Percentiles rank a stretch among this genome's conserved stretches.
These are phyloP conservation scores for Rotaria sp. DNA, from an alignment of 2,888 invertebrate genomes.

Conservation along the genomic window DNA sequence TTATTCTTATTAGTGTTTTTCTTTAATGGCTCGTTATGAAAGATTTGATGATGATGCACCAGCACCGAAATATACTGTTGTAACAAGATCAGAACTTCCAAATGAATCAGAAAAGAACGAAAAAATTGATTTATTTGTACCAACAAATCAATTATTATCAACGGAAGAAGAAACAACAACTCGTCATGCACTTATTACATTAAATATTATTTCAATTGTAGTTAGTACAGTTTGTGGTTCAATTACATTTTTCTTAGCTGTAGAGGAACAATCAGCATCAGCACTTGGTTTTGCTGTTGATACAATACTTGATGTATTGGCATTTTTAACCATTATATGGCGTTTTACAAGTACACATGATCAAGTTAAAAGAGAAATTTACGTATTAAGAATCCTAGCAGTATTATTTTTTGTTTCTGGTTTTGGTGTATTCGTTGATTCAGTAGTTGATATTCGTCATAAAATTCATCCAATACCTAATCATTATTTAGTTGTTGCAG, in stretches of 20 bases:
- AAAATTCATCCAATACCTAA: conserved; percentile 1
- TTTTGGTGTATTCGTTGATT: conserved; percentile 4
- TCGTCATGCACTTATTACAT: neutral
- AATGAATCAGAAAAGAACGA: neutral
- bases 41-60: neutral
- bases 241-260: conserved; percentile 19
- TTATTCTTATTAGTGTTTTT: neutral
- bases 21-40: neutral
- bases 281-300: conserved; percentile 28
- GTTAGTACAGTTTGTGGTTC: conserved; percentile 2
- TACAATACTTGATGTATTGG: conserved; percentile 3
- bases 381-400: neutral
- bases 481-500: conserved; percentile 8
- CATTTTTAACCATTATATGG: conserved; percentile 11
- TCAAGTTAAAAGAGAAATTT: conserved; percentile 2
- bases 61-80: neutral
- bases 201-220: conserved; percentile 27
- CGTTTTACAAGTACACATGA: neutral
- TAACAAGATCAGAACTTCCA: neutral
- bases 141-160: neutral
- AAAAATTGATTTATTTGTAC: conserved; percentile 14
- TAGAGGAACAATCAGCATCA: conserved; percentile 11
- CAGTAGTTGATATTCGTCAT: neutral
- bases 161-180: neutral
- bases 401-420: neutral